These are phyloP conservation scores for Ctenodactylus gundi DNA, from an alignment of 2,113 vertebrate species.

Conservation along the genomic window DNA sequence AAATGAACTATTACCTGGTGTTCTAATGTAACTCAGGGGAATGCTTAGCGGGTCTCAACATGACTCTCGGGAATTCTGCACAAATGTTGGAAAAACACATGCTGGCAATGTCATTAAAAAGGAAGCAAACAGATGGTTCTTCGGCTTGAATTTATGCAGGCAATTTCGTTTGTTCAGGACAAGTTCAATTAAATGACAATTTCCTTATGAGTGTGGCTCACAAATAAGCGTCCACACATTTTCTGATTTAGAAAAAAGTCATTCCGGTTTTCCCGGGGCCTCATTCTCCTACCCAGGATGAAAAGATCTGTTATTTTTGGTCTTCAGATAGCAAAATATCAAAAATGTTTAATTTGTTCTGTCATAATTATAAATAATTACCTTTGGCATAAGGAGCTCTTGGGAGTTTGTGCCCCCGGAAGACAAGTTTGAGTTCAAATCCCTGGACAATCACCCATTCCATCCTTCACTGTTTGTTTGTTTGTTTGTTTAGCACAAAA, in stretches of 20 bases:
- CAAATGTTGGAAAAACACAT: slow-evolving; percentile 60
- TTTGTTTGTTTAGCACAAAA: neutral
- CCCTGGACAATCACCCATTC: neutral
- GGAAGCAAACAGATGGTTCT: slow-evolving; percentile 64
- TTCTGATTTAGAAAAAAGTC: neutral
- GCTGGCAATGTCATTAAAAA: slow-evolving; percentile 61
- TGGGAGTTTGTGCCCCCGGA: neutral
- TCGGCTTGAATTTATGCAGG: slow-evolving; percentile 45
- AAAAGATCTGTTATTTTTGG: neutral
- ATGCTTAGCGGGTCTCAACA: slow-evolving; percentile 43
- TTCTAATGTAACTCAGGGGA: slow-evolving; percentile 1
- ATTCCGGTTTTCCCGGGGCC: neutral
- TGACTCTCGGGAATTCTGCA: slow-evolving; percentile 53
- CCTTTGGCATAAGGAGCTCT: neutral
- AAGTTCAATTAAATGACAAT: slow-evolving; percentile 63
- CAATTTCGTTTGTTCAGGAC: slow-evolving; percentile 51
- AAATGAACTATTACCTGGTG: slow-evolving; percentile 36
- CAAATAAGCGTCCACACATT: neutral
- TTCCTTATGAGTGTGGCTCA: neutral
- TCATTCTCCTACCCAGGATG: fast-evolving
- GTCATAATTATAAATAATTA: neutral
- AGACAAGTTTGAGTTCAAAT: neutral
- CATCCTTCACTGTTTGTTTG: neutral
- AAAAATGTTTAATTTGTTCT: neutral
- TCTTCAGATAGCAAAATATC: neutral